These are phyloP conservation scores for Limnothrissa miodon DNA, from an alignment of 2,113 vertebrate species.

Conservation along the genomic window DNA sequence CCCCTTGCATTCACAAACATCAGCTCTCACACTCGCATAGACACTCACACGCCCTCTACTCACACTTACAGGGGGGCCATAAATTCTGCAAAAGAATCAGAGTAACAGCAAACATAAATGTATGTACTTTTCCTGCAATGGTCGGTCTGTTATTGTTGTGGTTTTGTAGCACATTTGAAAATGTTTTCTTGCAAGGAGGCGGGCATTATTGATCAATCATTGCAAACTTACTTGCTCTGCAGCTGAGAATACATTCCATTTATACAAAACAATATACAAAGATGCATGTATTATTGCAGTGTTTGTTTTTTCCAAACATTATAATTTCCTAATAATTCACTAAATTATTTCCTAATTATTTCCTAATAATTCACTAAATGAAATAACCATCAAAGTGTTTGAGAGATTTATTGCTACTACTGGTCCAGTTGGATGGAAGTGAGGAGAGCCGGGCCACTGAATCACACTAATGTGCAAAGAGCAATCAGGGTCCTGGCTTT, in stretches of 20 bases:
- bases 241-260: neutral
- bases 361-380: no score
- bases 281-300: neutral
- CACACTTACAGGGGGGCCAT: neutral
- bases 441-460: no score
- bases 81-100: neutral
- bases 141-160: neutral
- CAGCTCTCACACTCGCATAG: neutral
- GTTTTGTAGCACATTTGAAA: neutral
- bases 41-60: neutral
- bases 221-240: neutral
- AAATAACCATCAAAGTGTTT: no score
- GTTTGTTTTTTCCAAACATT: no score
- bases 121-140: neutral
- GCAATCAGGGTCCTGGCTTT: neutral
- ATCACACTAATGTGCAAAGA: neutral
- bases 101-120: neutral
- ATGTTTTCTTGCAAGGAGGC: neutral
- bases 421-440: no score
- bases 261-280: neutral
- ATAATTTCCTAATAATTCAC: no score
- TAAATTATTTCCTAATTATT: no score
- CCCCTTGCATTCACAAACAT: constrained; percentile 11
- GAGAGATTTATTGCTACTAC: no score
- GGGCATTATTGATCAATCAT: neutral